Base-by-base conservation (phyloP, 1,140 invertebrate genomes). In the Heliothis subflexa region DNA sequence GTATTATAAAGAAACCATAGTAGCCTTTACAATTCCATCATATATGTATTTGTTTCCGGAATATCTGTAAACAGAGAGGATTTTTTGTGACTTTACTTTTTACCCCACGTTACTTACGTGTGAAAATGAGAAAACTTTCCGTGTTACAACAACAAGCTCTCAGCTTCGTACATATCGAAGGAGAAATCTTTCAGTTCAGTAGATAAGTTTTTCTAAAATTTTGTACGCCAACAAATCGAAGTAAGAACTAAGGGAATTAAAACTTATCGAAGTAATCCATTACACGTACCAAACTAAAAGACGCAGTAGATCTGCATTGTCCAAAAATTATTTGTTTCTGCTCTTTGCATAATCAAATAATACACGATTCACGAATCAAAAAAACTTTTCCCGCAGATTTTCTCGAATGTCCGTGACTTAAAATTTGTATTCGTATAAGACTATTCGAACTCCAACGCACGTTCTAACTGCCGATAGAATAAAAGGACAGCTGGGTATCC, bases 71-170 rank as follows among this genome's bases (percentile, higher is more conserved):
- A 28, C n/a, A 28, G 12, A 13, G 25, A 50, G 64, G 12, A 18
- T 50, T 11, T n/a, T 9, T 52, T 0, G 11, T 54, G 11, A n/a
- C 28, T 71, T 71, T 54, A n/a, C 18, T 54, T 18, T 71, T 55
- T 68, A 9, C 13, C 13, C 21, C 45, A 25, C 28, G 50, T 71
- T 33, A 71, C n/a, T 55, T 55, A 71, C 68, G 68, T 40, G 50
- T 55, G 52, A 55, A 55, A 71, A 71, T 71, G 28, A 49, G 50
- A 55, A 71, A 71, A 71, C 50, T 71, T 71, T 71, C 25, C 50
- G 47, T 16, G 55, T 71, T 54, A 71, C 68, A 28, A 55, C 68
- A 33, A 55, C 49, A 16, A 40, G 68, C 50, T 71, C 52, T 71
- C 33, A 49, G 49, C 50, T 40, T 54, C 25, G 14, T 7, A 55